Evolutionary conservation across 2,888 invertebrate genomes (phyloP), one percentile per base, ranked within the genome.

Genomic region (Lordiphosa fenestrarum): DNA sequence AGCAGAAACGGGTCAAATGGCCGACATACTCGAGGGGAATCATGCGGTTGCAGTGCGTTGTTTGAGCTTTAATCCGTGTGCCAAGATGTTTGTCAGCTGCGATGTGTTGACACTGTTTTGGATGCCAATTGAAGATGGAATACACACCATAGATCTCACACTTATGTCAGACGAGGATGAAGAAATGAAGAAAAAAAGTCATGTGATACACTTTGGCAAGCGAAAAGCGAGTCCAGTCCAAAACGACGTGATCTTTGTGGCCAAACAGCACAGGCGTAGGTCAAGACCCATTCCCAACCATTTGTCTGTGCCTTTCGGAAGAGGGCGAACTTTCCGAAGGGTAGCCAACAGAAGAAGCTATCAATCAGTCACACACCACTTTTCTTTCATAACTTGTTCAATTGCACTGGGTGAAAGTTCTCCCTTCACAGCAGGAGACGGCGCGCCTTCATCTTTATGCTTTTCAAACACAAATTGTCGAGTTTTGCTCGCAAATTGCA

Each of bases 401-500:
- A 25, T 57, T 60, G 71, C 62, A 50, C 59, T 66, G 56, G 57
- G 15, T 15, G 42, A 62, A 69, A 72, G 54, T 69, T 71, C 23
- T 23, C 25, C 19, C 38, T 35, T 35, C 58, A 41, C 59, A 39
- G 53, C 66, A 39, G 53, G 54, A 51, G 51, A 47, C 49, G 41
- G 53, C 46, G n/a, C n/a, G 41, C 54, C 48, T 55, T 36, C 7
- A 15, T 53, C 63, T 71, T 64, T 57, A 55, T 67, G 70, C 69
- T 59, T 63, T 62, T 59, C 59, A 72, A 63, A 68, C 65, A 78
- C 69, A 75, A 77, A 74, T 75, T 75, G 80, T 78, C 66, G 66
- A 75, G 68, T 74, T 78, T 60, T 64, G 60, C 59, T 53, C 57
- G 73, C 84, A 80, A 76, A 83, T 80, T 80, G 80, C 81, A 76